Evolutionary conservation across 2,113 vertebrate genomes (phyloP).

Genomic region (Chaenocephalus aceratus): DNA sequence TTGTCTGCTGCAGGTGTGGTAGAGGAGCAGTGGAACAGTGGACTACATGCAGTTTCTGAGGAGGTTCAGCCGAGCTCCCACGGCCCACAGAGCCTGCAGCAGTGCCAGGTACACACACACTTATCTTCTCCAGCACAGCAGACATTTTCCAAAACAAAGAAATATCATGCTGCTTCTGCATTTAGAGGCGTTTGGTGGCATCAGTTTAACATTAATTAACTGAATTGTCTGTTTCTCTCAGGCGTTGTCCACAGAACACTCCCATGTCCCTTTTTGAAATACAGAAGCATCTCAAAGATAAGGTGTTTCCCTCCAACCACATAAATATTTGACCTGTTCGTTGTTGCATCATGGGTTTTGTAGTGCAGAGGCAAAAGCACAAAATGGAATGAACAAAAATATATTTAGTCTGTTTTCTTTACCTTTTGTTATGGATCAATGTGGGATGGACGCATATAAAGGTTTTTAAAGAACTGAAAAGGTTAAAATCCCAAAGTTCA

Average conservation of each 20-base stretch:
- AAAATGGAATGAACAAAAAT: no score
- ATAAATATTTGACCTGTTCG: neutral
- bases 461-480: no score
- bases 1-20: constrained; percentile 46
- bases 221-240: constrained; percentile 43
- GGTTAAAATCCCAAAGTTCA: no score
- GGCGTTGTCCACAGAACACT: constrained; percentile 34
- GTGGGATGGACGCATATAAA: no score
- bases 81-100: constrained; percentile 2
- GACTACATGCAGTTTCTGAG: constrained; percentile 55
- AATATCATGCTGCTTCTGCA: neutral
- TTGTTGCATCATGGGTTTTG: neutral
- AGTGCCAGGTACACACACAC: constrained; percentile 9
- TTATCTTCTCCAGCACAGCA: neutral
- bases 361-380: no score
- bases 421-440: no score
- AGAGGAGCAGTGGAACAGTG: constrained; percentile 16
- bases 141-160: constrained; percentile 17
- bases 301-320: constrained; percentile 52
- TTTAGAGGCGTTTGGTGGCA: constrained; percentile 1
- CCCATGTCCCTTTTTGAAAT: constrained; percentile 69
- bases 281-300: constrained; percentile 72
- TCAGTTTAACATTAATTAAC: neutral
- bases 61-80: constrained; percentile 20
- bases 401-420: no score